phyloP scores from a whole-genome alignment of 2,797 vertebrate genomes.

The Nyctalus aviator region DNA sequence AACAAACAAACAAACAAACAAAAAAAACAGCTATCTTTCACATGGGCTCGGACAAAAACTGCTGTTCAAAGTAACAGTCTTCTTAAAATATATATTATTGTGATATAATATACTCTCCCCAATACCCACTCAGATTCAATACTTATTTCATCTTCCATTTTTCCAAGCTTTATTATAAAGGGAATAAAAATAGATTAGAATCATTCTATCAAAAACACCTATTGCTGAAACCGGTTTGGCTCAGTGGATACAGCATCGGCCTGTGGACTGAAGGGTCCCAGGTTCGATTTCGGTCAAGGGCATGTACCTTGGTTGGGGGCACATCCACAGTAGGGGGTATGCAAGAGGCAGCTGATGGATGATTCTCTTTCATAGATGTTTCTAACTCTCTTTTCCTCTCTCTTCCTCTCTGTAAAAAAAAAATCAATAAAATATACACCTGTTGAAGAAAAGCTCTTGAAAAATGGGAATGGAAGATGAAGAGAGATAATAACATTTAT shows the following conservation, averaged over 20 bases:
- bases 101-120: neutral
- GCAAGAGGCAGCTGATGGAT: too few species aligned
- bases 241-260: too few species aligned
- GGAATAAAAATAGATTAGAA: neutral
- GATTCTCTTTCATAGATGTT: too few species aligned
- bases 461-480: neutral
- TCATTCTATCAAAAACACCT: neutral
- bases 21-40: neutral
- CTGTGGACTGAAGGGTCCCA: too few species aligned
- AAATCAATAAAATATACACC: too few species aligned
- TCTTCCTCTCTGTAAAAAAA: too few species aligned
- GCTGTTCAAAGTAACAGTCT: neutral
- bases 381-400: too few species aligned
- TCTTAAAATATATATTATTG: neutral
- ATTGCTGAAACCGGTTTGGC: too few species aligned
- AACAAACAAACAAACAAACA: neutral
- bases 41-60: neutral
- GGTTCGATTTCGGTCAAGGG: too few species aligned
- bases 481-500: neutral
- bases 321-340: too few species aligned
- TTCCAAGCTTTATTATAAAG: neutral
- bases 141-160: neutral
- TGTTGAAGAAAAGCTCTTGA: neutral
- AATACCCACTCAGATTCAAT: neutral
- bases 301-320: too few species aligned